Conservation (phyloP, 2,888 invertebrate genomes). For the Capitulum mitella region DNA sequence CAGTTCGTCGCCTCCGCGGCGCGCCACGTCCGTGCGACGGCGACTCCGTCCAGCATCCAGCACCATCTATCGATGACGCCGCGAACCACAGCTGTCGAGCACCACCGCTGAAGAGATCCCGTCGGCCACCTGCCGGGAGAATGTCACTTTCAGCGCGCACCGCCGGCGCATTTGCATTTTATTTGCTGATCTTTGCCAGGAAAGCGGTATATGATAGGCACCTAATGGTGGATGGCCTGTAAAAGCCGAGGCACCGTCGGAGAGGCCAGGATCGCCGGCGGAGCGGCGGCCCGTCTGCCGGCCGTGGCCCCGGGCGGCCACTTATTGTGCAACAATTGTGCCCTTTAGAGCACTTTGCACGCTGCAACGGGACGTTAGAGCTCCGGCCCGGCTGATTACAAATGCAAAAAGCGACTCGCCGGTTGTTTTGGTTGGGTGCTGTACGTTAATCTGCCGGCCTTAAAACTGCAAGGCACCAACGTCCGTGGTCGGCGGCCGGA, state of each 20-base stretch:
- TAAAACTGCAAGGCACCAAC: conserved; percentile 12
- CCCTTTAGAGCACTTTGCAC: neutral
- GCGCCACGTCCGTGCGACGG: neutral
- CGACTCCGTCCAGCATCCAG: conserved; percentile 6
- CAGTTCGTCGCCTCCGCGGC: neutral
- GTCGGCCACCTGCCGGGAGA: neutral
- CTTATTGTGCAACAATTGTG: conserved; percentile 20
- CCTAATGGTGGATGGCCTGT: neutral
- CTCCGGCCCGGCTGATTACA: neutral
- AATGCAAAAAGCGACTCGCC: conserved; percentile 11
- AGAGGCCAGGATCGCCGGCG: neutral
- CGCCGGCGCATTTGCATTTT: conserved; percentile 2
- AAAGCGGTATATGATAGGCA: neutral
- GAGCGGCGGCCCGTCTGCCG: neutral
- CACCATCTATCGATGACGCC: conserved; percentile 4
- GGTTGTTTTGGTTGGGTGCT: conserved; percentile 4
- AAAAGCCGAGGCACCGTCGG: neutral
- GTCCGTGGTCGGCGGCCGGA: neutral
- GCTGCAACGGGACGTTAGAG: neutral
- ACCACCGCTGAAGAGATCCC: conserved; percentile 17
- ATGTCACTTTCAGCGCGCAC: neutral
- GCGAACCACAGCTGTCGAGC: conserved; percentile 4
- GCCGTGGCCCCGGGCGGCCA: neutral
- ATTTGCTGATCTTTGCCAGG: conserved; percentile 12
- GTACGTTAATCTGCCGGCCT: conserved; percentile 3